These are phyloP conservation scores for Dicyrtoma fusca DNA, from an alignment of 2,888 invertebrate species.

Conservation along the genomic window DNA sequence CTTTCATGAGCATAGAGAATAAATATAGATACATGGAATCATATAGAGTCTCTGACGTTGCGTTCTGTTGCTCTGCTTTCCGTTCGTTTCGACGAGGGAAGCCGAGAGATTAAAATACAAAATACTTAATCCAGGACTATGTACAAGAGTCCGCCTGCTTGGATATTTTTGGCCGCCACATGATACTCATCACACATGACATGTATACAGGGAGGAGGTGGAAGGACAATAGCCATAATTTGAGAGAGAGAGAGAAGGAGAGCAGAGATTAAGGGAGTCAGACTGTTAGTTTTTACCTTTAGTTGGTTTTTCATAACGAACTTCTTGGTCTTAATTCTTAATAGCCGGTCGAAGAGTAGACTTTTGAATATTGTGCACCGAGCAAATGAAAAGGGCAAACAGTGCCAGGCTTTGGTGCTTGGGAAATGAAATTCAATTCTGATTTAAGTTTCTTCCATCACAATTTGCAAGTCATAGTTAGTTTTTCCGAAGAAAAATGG, in stretches of 20 bases:
- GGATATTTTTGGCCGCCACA: no score
- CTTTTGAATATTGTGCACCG: background rate
- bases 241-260: conserved; percentile 36
- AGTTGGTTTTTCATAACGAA: conserved; percentile 7
- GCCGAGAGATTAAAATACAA: no score
- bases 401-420: background rate
- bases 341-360: background rate
- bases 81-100: no score
- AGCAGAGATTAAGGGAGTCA: conserved; percentile 20
- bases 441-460: conserved; percentile 6
- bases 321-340: background rate
- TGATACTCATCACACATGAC: no score
- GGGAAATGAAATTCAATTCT: background rate
- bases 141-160: no score
- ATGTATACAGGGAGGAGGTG: background rate
- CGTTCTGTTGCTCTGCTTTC: no score
- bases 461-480: conserved; percentile 45
- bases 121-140: no score
- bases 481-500: conserved; percentile 38
- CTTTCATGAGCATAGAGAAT: no score
- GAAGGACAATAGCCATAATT: conserved; percentile 21
- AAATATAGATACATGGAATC: no score
- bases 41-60: no score
- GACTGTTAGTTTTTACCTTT: conserved; percentile 2
- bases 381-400: background rate